Evolutionary conservation across 1,140 invertebrate species (phyloP).

Genomic region (Trachymyrmex septentrionalis): DNA sequence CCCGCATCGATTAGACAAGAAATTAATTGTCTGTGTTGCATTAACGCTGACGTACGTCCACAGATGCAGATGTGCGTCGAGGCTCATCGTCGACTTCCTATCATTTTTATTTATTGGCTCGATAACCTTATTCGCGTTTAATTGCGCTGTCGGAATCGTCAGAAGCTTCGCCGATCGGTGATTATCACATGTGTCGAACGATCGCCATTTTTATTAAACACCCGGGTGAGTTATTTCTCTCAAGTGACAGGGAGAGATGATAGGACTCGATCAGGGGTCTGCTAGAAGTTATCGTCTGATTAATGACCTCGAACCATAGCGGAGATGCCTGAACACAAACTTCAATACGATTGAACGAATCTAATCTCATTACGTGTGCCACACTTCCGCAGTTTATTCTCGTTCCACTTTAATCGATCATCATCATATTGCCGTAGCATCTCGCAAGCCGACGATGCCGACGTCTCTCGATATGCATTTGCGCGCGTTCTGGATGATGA

Average conservation of each 20-base stretch:
- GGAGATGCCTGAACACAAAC: background rate
- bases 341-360: conserved; percentile 20
- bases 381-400: conserved; percentile 61
- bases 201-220: conserved; percentile 41
- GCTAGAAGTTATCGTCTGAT: conserved; percentile 48
- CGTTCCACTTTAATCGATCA: conserved; percentile 36
- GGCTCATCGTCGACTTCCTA: background rate
- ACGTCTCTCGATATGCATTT: conserved; percentile 16
- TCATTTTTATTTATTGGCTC: conserved; percentile 31
- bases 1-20: conserved; percentile 13
- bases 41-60: conserved; percentile 4
- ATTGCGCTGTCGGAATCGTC: conserved; percentile 29
- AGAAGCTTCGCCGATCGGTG: background rate
- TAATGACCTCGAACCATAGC: conserved; percentile 16
- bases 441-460: background rate
- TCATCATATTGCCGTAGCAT: conserved; percentile 27
- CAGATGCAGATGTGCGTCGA: background rate
- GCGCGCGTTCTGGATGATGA: conserved; percentile 23
- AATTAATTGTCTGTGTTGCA: conserved; percentile 2
- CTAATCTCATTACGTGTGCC: conserved; percentile 45
- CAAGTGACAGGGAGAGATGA: conserved; percentile 12
- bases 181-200: conserved; percentile 12
- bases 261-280: background rate
- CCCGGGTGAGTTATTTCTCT: conserved; percentile 39
- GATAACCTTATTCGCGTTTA: conserved; percentile 39